Evolutionary conservation across 2,797 vertebrate genomes (phyloP).

Genomic region (Petrocephalus sullivani): DNA sequence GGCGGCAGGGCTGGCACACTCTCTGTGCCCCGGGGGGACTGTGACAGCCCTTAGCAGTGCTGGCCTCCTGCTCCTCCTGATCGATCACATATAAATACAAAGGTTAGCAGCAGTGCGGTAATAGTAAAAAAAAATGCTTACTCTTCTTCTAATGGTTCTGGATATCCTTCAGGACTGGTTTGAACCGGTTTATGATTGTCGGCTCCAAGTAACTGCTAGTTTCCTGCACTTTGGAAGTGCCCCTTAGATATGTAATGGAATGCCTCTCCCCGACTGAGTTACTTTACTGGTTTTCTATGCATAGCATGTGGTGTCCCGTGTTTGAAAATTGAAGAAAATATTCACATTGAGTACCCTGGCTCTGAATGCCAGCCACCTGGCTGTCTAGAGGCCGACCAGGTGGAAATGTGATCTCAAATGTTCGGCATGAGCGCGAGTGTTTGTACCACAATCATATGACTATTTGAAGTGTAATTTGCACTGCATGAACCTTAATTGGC

Average conservation of each 20-base stretch:
- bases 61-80: not conserved
- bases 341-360: not conserved
- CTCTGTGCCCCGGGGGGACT: not conserved
- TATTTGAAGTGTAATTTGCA: not conserved
- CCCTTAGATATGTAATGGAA: not conserved
- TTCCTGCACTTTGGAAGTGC: not conserved
- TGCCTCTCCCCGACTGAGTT: not conserved
- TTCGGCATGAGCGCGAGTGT: not conserved
- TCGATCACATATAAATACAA: not conserved
- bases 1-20: constrained; percentile 4
- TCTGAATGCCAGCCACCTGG: not conserved
- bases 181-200: not conserved
- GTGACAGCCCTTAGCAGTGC: not conserved
- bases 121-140: not conserved
- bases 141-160: not conserved
- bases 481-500: not conserved
- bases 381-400: not conserved
- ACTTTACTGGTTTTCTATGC: not conserved
- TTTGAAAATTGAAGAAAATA: not conserved
- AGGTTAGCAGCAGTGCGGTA: not conserved
- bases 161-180: not conserved
- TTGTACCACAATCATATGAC: not conserved
- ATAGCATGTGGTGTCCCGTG: not conserved
- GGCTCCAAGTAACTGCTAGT: not conserved
- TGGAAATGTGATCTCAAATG: not conserved